These are phyloP conservation scores for Macrophya alboannulata DNA, from an alignment of 2,888 invertebrate species.

Conservation along the genomic window DNA sequence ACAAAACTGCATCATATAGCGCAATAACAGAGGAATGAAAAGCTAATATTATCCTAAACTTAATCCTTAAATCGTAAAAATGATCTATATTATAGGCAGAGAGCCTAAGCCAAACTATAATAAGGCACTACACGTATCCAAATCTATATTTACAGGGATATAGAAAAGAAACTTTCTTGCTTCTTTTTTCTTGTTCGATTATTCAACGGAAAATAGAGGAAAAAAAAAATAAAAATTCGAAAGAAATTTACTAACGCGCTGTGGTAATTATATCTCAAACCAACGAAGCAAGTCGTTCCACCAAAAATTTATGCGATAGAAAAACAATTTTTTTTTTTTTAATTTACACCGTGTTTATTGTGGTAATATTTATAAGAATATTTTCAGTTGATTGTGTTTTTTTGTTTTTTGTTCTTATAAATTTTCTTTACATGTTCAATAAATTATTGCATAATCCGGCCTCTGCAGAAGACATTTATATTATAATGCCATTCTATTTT, in stretches of 20 bases:
- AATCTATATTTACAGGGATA: slow-evolving; percentile 21
- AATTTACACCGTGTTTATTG: background rate
- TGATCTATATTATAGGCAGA: background rate
- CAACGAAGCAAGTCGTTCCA: background rate
- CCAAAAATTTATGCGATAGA: slow-evolving; percentile 6
- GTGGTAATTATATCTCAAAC: slow-evolving; percentile 16
- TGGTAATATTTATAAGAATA: background rate
- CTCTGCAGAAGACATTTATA: slow-evolving; percentile 49
- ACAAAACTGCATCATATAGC: slow-evolving; percentile 56
- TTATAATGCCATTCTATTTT: slow-evolving; percentile 18
- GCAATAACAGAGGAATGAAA: slow-evolving; percentile 71
- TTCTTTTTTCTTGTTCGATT: slow-evolving; percentile 18
- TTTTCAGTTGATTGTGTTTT: background rate
- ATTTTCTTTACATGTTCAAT: slow-evolving; percentile 59
- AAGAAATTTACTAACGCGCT: slow-evolving; percentile 13
- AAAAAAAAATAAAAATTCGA: background rate
- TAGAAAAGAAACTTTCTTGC: background rate
- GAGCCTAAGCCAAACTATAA: background rate
- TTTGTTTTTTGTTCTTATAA: background rate
- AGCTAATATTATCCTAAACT: slow-evolving; percentile 61
- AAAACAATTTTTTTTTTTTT: slow-evolving; percentile 6
- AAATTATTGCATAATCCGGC: slow-evolving; percentile 73
- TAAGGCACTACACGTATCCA: slow-evolving; percentile 39
- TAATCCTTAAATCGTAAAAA: slow-evolving; percentile 38
- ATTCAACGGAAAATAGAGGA: background rate